A percentile compares a stretch with the other conserved stretches of the same genome.
Evolutionary conservation across 2,797 vertebrate genomes (phyloP).

Genomic region (Sphenopsis melanotis): DNA sequence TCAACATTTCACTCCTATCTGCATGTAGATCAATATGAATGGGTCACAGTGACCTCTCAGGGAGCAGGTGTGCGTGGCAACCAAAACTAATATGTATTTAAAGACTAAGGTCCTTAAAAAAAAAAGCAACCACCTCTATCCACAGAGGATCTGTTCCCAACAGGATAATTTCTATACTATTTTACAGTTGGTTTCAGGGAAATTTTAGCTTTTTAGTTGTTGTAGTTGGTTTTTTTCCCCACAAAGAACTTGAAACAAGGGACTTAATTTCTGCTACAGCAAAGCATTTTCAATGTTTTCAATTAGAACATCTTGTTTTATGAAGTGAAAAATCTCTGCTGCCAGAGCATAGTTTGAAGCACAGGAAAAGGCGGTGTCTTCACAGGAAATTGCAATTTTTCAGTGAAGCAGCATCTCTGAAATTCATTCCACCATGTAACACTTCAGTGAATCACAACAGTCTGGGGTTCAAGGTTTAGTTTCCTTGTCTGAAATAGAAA

Average conservation of each 20-base stretch:
- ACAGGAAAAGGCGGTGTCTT: background rate
- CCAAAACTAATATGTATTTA: background rate
- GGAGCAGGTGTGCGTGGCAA: constrained; percentile 23
- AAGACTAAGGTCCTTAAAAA: background rate
- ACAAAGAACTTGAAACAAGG: background rate
- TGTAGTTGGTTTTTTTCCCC: background rate
- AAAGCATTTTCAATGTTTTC: background rate
- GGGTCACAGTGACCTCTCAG: constrained; percentile 48
- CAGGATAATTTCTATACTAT: background rate
- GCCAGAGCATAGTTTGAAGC: background rate
- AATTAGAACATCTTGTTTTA: constrained; percentile 28
- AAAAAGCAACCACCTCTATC: background rate
- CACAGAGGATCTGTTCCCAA: background rate
- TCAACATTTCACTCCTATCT: constrained; percentile 22
- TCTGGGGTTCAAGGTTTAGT: background rate
- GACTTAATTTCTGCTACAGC: background rate
- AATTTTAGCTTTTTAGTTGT: background rate
- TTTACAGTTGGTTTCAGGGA: background rate
- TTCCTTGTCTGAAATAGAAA: background rate
- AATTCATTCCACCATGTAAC: background rate
- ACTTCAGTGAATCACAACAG: background rate
- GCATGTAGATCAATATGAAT: background rate
- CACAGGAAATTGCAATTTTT: background rate
- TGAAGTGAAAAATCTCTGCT: constrained; percentile 28
- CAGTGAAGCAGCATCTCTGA: background rate